Evolutionary conservation across 2,888 invertebrate species (phyloP).

Genomic region (Latheticus oryzae): DNA sequence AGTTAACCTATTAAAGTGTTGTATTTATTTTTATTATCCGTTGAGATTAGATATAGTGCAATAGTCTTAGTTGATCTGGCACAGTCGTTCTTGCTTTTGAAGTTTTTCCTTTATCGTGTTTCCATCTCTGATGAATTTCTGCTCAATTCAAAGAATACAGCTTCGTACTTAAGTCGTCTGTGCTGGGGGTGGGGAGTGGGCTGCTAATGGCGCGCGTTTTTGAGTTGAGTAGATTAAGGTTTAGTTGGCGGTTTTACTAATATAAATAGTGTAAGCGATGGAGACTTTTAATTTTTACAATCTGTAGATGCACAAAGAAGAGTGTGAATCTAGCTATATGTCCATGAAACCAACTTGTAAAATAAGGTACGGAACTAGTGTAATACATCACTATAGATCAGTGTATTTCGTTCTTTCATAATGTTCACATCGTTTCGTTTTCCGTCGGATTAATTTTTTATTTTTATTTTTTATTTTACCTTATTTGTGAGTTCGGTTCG

Average conservation of each 20-base stretch:
- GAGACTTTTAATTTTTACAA: conserved; percentile 58
- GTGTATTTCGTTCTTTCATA: conserved; percentile 40
- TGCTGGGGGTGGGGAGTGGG: conserved; percentile 11
- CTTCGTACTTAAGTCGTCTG: conserved; percentile 38
- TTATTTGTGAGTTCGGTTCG: conserved; percentile 46
- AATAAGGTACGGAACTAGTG: conserved; percentile 51
- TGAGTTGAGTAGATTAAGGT: conserved; percentile 40
- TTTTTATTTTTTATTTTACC: conserved; percentile 31
- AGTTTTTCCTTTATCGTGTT: conserved; percentile 27
- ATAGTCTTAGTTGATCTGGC: conserved; percentile 34
- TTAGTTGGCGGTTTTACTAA: conserved; percentile 35
- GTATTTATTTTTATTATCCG: conserved; percentile 51
- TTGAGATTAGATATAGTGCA: conserved; percentile 53
- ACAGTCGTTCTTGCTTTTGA: conserved; percentile 18
- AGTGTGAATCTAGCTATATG: conserved; percentile 54
- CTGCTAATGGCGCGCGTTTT: conserved; percentile 20
- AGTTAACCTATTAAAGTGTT: conserved; percentile 58
- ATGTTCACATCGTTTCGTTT: conserved; percentile 32
- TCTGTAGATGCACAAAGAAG: conserved; percentile 56
- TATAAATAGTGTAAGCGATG: conserved; percentile 57
- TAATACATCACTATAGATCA: conserved; percentile 50
- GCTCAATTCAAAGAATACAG: conserved; percentile 39
- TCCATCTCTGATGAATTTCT: conserved; percentile 35
- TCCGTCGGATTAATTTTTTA: conserved; percentile 25
- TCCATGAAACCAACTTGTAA: conserved; percentile 53